Evolutionary conservation across 1,140 invertebrate genomes (phyloP).

Genomic region (Drosophila elegans): DNA sequence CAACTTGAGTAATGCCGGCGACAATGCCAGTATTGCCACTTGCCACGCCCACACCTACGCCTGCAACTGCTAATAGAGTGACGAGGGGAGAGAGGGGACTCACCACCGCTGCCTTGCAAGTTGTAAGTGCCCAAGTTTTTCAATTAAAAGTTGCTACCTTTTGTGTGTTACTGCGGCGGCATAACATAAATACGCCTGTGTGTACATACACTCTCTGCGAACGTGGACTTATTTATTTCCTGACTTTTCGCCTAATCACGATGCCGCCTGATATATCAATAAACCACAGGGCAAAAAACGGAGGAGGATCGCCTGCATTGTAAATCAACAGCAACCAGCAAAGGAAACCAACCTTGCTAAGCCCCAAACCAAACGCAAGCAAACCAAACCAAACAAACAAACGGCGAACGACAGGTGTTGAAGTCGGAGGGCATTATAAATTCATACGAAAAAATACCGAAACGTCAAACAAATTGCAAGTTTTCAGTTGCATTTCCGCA

Average conservation of each 20-base stretch:
- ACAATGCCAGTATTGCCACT: constrained; percentile 66
- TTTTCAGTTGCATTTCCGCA: constrained; percentile 83
- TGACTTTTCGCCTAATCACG: constrained; percentile 57
- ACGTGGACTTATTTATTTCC: constrained; percentile 35
- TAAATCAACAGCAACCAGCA: constrained; percentile 53
- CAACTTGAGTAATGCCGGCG: constrained; percentile 82
- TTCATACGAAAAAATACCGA: constrained; percentile 77
- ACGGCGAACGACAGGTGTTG: constrained; percentile 68
- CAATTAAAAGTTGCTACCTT: constrained; percentile 83
- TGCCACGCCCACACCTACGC: constrained; percentile 28
- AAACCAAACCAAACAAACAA: constrained; percentile 32
- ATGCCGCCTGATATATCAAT: constrained; percentile 70
- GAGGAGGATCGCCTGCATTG: constrained; percentile 41
- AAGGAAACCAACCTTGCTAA: constrained; percentile 17
- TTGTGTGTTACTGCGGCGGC: constrained; percentile 75
- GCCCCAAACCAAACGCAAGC: constrained; percentile 17
- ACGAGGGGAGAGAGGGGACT: neutral
- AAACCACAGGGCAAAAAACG: constrained; percentile 50
- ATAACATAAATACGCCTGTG: constrained; percentile 80
- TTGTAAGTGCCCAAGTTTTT: constrained; percentile 83
- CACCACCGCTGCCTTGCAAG: constrained; percentile 52
- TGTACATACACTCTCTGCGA: constrained; percentile 21
- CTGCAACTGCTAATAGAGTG: constrained; percentile 64
- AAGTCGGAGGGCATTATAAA: constrained; percentile 76
- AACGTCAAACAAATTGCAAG: constrained; percentile 83